Conservation (phyloP, 2,113 vertebrate species). For the Neotragus moschatus region DNA sequence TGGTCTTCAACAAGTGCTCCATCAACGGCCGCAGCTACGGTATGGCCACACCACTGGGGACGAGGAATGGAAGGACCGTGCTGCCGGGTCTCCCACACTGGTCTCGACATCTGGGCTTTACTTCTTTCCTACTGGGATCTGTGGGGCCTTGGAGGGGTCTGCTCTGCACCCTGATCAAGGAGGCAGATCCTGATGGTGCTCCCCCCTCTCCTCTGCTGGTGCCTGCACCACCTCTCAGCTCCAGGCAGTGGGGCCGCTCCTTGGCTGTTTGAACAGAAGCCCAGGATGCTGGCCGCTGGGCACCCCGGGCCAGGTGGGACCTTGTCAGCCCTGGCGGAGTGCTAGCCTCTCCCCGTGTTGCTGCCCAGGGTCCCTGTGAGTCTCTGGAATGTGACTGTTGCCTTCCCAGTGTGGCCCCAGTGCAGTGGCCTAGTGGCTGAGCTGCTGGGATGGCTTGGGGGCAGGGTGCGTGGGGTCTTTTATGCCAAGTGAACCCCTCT, state of each 20-base stretch:
- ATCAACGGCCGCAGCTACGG: constrained; percentile 89
- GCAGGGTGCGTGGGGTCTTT: background rate
- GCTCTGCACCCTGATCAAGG: background rate
- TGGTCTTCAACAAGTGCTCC: constrained; percentile 96
- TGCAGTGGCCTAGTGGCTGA: background rate
- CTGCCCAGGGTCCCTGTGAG: constrained; percentile 28
- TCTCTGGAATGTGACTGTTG: background rate
- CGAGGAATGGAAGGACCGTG: background rate
- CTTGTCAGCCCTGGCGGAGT: background rate
- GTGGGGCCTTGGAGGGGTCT: background rate
- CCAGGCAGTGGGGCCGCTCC: background rate
- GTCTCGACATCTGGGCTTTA: background rate
- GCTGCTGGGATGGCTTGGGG: background rate
- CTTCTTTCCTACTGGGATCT: background rate
- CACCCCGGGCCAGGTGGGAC: background rate
- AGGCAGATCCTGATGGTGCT: background rate
- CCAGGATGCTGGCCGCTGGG: background rate
- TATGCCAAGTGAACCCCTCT: background rate
- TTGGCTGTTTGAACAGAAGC: background rate
- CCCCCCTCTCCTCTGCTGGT: background rate
- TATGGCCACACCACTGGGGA: background rate
- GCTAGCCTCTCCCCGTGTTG: background rate
- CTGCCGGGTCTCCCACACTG: background rate
- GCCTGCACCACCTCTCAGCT: background rate
- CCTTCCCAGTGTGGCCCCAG: background rate